phyloP scores from a whole-genome alignment of 2,113 vertebrate species.

The Hydrolagus affinis region DNA sequence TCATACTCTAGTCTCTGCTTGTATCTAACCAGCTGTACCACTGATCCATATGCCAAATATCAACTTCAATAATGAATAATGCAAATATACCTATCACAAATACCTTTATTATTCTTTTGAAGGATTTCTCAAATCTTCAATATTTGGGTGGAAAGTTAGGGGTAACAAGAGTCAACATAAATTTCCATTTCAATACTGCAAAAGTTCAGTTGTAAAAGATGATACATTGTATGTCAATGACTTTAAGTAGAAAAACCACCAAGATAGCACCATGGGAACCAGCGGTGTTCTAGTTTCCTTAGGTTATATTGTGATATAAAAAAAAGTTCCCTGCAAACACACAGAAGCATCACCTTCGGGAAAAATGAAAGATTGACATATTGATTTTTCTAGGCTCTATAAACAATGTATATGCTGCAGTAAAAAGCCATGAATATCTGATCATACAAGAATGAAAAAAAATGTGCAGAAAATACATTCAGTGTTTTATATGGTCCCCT shows the following conservation, averaged over 20 bases:
- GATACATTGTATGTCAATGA: not conserved
- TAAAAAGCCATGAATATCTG: not conserved
- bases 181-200: not conserved
- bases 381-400: not conserved
- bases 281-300: not conserved
- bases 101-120: not conserved
- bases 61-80: not conserved
- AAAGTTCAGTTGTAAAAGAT: not conserved
- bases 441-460: not conserved
- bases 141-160: not conserved
- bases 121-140: not conserved
- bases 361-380: not conserved
- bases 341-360: not conserved
- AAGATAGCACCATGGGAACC: not conserved
- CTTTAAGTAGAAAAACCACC: not conserved
- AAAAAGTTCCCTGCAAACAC: not conserved
- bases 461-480: not conserved
- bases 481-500: not conserved
- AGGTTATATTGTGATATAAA: not conserved
- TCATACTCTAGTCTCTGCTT: not conserved
- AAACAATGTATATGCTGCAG: not conserved
- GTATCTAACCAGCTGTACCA: not conserved
- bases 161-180: not conserved
- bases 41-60: not conserved
- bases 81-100: not conserved